These are phyloP conservation scores for Montipora foliosa DNA, from an alignment of 64 coral and sea anemone genomes.

Conservation along the genomic window DNA sequence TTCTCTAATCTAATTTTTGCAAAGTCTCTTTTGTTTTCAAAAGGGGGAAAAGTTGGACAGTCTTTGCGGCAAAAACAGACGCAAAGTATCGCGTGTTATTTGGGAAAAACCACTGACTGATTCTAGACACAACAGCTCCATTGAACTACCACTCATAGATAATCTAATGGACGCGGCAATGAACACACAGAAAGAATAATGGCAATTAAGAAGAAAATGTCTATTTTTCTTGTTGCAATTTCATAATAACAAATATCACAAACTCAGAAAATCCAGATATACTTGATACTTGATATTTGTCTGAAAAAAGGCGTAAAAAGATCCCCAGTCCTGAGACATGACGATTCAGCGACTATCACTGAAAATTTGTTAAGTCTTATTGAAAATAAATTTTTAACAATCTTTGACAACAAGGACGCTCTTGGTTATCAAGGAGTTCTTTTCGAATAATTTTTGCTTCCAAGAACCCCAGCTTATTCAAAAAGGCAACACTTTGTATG, in stretches of 20 bases:
- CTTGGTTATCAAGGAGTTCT: not conserved
- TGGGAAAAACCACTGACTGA: not conserved
- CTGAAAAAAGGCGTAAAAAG: not conserved
- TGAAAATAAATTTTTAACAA: not conserved
- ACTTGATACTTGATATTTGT: not conserved
- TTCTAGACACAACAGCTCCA: conserved; percentile 27
- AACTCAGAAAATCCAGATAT: not conserved
- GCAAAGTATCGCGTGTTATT: conserved; percentile 20
- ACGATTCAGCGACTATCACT: not conserved
- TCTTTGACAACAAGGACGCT: not conserved
- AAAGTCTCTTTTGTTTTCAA: no score
- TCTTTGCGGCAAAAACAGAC: not conserved
- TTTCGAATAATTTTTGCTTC: not conserved
- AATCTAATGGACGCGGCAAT: conserved; percentile 48
- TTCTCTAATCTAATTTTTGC: no score
- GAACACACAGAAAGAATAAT: conserved; percentile 49
- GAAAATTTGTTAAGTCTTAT: not conserved
- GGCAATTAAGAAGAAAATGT: conserved; percentile 26
- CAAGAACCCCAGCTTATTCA: not conserved
- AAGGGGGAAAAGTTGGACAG: not conserved
- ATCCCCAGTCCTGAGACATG: not conserved
- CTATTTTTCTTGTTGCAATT: conserved; percentile 28
- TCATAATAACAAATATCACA: conserved; percentile 6
- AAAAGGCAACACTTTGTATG: no score
- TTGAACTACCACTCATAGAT: conserved; percentile 36